Percentiles rank a stretch among this genome's conserved stretches.
Conservation (phyloP, 1,140 invertebrate species). For the Eumaeus atala region DNA sequence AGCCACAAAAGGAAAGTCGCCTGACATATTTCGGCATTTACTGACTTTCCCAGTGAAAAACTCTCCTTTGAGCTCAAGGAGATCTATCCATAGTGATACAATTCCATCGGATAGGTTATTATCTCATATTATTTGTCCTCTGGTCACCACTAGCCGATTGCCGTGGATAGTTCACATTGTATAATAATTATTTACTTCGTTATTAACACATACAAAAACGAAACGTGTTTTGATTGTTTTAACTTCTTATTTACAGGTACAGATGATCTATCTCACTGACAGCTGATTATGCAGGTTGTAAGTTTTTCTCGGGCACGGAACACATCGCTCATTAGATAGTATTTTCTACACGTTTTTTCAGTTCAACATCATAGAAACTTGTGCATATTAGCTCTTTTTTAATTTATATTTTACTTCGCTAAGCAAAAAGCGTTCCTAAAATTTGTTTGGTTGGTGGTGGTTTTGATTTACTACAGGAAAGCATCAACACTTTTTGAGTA, state of each 20-base stretch:
- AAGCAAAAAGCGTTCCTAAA: constrained; percentile 63
- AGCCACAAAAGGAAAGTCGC: constrained; percentile 52
- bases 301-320: constrained; percentile 69
- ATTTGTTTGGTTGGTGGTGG: constrained; percentile 71
- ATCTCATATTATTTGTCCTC: constrained; percentile 60
- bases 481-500: constrained; percentile 74
- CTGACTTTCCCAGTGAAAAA: constrained; percentile 37
- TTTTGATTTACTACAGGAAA: constrained; percentile 73
- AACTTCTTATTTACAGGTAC: constrained; percentile 73
- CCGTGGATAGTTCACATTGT: constrained; percentile 49
- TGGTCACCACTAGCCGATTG: constrained; percentile 35
- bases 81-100: constrained; percentile 51
- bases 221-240: constrained; percentile 69
- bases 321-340: constrained; percentile 61
- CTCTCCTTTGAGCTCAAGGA: constrained; percentile 44
- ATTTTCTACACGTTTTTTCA: constrained; percentile 44
- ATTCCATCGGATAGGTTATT: constrained; percentile 69
- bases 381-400: constrained; percentile 50
- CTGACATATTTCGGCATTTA: constrained; percentile 55
- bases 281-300: constrained; percentile 75
- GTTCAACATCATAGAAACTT: constrained; percentile 42
- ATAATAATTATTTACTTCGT: constrained; percentile 44
- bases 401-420: constrained; percentile 54
- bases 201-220: constrained; percentile 41
- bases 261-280: constrained; percentile 75